phyloP scores from a whole-genome alignment of 2,113 vertebrate species.

The Corythornis vintsioides region DNA sequence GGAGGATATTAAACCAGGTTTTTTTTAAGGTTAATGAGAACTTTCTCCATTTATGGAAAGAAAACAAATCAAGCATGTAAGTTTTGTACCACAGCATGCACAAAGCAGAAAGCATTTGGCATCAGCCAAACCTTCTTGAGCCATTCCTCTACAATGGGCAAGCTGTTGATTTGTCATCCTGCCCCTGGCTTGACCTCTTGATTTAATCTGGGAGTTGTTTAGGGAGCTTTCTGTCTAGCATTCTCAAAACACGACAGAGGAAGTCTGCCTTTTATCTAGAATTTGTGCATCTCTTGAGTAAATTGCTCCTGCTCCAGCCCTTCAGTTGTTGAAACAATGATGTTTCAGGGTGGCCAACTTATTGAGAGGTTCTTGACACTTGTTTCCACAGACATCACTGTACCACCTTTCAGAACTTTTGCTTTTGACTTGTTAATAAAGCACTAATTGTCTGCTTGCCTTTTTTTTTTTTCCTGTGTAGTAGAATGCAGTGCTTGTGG shows the following conservation, averaged over 20 bases:
- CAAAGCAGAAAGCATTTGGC: not conserved
- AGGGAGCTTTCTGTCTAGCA: not conserved
- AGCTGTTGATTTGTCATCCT: not conserved
- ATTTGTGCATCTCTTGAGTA: conserved; percentile 19
- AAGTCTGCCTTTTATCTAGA: not conserved
- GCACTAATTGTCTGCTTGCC: not conserved
- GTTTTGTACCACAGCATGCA: not conserved
- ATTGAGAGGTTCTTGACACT: not conserved
- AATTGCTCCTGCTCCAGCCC: conserved; percentile 25
- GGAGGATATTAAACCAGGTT: not conserved
- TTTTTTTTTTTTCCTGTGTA: not conserved
- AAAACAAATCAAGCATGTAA: not conserved
- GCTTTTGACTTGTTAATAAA: not conserved
- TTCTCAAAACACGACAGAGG: not conserved
- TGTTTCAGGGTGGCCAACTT: not conserved
- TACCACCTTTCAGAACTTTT: not conserved
- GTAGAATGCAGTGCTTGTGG: not conserved
- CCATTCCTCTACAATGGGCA: not conserved
- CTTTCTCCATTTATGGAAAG: not conserved
- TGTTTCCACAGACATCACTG: not conserved
- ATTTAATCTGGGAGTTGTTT: conserved; percentile 17
- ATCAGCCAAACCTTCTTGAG: not conserved
- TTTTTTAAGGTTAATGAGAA: not conserved
- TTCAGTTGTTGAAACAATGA: not conserved
- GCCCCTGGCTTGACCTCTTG: not conserved